Evolutionary conservation across 2,888 invertebrate genomes (phyloP), one percentile per base, ranked within the genome.

Genomic region (Volucella zonaria): DNA sequence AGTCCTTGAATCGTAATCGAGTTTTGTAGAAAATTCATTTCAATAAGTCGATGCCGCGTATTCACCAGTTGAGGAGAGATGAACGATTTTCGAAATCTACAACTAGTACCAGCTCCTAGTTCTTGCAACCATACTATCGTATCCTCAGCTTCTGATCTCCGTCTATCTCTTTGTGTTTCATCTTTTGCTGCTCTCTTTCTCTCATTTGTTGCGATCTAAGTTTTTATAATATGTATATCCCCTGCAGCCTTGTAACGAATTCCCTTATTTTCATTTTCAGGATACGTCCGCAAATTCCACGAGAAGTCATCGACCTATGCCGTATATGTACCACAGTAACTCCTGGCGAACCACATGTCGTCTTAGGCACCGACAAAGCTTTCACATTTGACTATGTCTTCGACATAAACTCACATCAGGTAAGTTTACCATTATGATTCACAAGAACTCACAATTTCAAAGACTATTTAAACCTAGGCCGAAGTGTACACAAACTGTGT

Each of bases 371-470:
- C 49, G 98, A 98, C 92, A 97, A 98, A 90, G 96, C 97, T 59
- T 99, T 98, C 93, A 99, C 99, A 31, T 99, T 97, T 92, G 98
- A 99, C 93, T 96, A 96, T 92, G 98, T 99, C 58, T 99, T 97
- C 92, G 98, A 98, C 91, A 95, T 95, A 71, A 93, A 93, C 74
- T 93, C 95, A 54, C 92, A 92, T 68, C 99, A 98, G 92, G 94
- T 94, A 76, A 89, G 91, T 11, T n/a, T 1, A 49, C 0, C 11
- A 6, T 31, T 6, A 31, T 45, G 14, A 11, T 6, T 47, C 47
- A 8, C 0, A 9, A 6, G 15, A 8, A 49, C n/a, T 40, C 12
- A 11, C 49, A 31, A 66, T 2, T n/a, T 31, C 38, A 64, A 47
- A 38, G 1, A 2, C 10, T 14, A 47, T 52, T 54, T 14, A 64